These are phyloP conservation scores for Natator depressus DNA, from an alignment of 2,113 vertebrate species.

Conservation along the genomic window DNA sequence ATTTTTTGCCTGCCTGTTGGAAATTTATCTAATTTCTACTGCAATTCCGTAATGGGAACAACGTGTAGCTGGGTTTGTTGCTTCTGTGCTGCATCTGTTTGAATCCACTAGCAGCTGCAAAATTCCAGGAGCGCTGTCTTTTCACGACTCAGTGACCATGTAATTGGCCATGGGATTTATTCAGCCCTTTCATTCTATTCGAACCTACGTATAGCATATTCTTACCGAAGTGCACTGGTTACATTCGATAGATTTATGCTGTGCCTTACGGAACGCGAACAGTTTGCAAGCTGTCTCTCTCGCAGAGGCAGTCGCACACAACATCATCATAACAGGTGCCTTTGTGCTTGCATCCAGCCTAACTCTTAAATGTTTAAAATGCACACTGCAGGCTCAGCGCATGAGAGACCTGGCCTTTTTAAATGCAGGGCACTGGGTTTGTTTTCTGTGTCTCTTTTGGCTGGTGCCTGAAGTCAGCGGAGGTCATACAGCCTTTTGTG, in stretches of 20 bases:
- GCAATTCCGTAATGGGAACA: not conserved
- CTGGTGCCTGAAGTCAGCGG: not conserved
- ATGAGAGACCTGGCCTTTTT: not conserved
- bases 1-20: not conserved
- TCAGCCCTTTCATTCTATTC: slow-evolving; percentile 67
- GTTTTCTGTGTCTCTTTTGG: not conserved
- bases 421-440: not conserved
- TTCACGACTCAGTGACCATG: slow-evolving; percentile 75
- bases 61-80: slow-evolving; percentile 55
- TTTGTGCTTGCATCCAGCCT: not conserved
- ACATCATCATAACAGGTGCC: not conserved
- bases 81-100: slow-evolving; percentile 46
- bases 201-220: slow-evolving; percentile 38
- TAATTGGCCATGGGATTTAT: slow-evolving; percentile 74
- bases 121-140: slow-evolving; percentile 70
- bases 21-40: not conserved
- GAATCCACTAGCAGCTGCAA: slow-evolving; percentile 68
- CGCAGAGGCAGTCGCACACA: not conserved
- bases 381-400: not conserved
- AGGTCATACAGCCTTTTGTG: not conserved
- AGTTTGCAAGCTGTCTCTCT: not conserved
- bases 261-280: not conserved
- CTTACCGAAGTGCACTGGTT: not conserved
- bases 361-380: not conserved
- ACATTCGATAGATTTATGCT: not conserved